These are phyloP conservation scores for Fissipunctia ypsillon DNA, from an alignment of 2,888 invertebrate species.

Conservation along the genomic window DNA sequence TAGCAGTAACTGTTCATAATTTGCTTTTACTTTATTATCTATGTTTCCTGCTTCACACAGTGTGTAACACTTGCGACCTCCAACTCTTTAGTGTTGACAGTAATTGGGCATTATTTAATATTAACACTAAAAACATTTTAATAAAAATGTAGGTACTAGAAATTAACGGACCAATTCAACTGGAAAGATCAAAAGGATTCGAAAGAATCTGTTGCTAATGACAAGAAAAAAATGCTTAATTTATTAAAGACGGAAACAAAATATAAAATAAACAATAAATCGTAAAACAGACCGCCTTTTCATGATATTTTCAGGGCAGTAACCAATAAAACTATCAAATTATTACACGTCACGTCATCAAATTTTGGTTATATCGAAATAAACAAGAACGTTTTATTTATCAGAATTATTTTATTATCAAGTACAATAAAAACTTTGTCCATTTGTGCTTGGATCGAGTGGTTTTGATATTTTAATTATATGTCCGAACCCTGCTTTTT, in stretches of 20 bases:
- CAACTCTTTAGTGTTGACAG: conserved; percentile 65
- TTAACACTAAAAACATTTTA: conserved; percentile 68
- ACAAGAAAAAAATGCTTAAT: conserved; percentile 69
- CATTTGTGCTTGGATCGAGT: conserved; percentile 65
- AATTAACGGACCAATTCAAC: conserved; percentile 68
- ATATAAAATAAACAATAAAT: conserved; percentile 86
- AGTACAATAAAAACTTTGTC: conserved; percentile 87
- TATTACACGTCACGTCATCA: conserved; percentile 82
- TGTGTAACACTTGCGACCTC: conserved; percentile 56
- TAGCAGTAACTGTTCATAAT: conserved; percentile 54
- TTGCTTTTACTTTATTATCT: conserved; percentile 55
- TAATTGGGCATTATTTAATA: conserved; percentile 71
- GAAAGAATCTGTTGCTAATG: conserved; percentile 63
- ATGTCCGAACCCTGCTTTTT: not conserved
- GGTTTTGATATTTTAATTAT: conserved; percentile 75
- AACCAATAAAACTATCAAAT: conserved; percentile 89
- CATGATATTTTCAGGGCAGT: conserved; percentile 80
- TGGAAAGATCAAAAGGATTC: conserved; percentile 70
- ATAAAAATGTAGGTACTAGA: conserved; percentile 64
- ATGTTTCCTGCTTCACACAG: conserved; percentile 64
- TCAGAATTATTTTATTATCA: conserved; percentile 83
- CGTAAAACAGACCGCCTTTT: conserved; percentile 78
- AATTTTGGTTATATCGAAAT: conserved; percentile 78
- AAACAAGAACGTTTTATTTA: conserved; percentile 81
- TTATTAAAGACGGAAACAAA: conserved; percentile 85